Base-by-base conservation (phyloP, 2,888 invertebrate species). In the Cecidostiba fungosa region DNA sequence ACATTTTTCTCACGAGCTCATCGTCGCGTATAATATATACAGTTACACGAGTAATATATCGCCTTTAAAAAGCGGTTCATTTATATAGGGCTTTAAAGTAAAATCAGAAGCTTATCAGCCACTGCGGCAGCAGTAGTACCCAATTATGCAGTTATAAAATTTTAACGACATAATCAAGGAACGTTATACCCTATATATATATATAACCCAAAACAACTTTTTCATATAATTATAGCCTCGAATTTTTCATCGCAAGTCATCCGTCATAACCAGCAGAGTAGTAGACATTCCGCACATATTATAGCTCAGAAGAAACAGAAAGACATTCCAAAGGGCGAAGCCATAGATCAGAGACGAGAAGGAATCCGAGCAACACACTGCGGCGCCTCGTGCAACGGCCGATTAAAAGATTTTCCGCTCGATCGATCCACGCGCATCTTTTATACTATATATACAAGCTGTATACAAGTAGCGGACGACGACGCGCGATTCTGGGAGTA, bases 371-470 rank as follows among this genome's bases (percentile, higher is more conserved):
- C 36, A 12, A 16, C n/a, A 29, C 36, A 19, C 29, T 3, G 16
- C n/a, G 43, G 59, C 29, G 66, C 59, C 23, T 69, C 74, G 69
- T 78, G 74, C 69, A 85, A 81, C 43, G 72, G 76, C 32, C 72
- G 69, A 76, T 85, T 77, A 62, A 85, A 62, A 78, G 77, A 73
- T 82, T 82, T 82, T 73, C 82, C 23, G 43, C 78, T 82, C 78
- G 74, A 54, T 74, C 77, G 73, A 77, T 82, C 50, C 16, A n/a
- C 36, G 72, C 72, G 6, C 54, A 47, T 66, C 36, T 78, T 77
- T 39, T 26, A 47, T 23, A 43, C 43, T 10, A 43, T 43, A 43
- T 12, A 43, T 43, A 54, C n/a, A n/a, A n/a, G 47, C 39, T 85
- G 85, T n/a, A 77, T 81, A 77, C 77, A 85, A 80, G 69, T 70